Evolutionary conservation across 2,797 vertebrate genomes (phyloP).

Genomic region (Tolypeutes matacus): DNA sequence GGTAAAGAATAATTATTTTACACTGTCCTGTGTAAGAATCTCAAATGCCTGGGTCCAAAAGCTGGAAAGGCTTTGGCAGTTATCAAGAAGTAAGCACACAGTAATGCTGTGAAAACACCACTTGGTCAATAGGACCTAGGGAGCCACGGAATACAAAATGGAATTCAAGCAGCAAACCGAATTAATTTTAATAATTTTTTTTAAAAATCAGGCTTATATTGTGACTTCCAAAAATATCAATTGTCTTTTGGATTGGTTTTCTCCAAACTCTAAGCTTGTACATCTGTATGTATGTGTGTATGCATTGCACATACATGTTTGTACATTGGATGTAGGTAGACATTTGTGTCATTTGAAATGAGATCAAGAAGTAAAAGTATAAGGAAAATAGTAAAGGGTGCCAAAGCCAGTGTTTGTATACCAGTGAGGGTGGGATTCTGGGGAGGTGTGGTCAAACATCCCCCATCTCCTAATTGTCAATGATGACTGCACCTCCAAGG

Average conservation of each 20-base stretch:
- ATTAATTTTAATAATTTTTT: constrained; percentile 13
- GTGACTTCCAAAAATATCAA: constrained; percentile 17
- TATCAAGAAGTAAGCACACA: background rate
- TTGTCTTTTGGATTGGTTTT: background rate
- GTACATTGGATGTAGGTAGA: background rate
- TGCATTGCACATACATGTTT: background rate
- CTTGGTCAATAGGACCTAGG: background rate
- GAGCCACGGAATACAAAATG: background rate
- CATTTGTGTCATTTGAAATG: constrained; percentile 36
- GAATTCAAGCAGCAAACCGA: background rate
- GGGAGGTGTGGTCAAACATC: no score
- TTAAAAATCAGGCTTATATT: constrained; percentile 2
- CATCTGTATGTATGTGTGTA: background rate
- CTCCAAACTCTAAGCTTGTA: background rate
- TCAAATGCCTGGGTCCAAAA: background rate
- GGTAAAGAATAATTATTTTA: background rate
- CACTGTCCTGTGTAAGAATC: background rate
- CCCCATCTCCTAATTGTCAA: background rate
- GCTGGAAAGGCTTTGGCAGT: background rate
- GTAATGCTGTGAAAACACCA: background rate
- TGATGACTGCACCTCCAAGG: background rate
- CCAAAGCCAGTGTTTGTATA: background rate
- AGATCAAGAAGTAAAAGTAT: background rate
- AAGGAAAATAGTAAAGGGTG: background rate
- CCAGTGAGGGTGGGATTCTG: background rate